These are phyloP conservation scores for Gortyna flavago DNA, from an alignment of 2,888 invertebrate species.

Conservation along the genomic window DNA sequence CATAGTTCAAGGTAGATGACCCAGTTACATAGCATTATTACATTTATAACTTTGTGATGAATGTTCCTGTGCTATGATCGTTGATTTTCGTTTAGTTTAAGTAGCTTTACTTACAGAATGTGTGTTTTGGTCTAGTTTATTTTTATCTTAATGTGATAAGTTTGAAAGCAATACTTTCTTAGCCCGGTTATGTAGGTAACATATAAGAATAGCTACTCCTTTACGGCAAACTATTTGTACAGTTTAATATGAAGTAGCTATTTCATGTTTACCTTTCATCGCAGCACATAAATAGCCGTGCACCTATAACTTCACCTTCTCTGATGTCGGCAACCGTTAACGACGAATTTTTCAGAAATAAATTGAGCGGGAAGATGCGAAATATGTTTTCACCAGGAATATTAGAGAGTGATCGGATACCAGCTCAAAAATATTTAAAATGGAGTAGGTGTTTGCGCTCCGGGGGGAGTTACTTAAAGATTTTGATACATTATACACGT, in stretches of 20 bases:
- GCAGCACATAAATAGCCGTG: constrained; percentile 32
- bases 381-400: constrained; percentile 61
- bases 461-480: constrained; percentile 52
- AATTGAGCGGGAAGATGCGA: constrained; percentile 55
- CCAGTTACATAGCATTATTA: constrained; percentile 53
- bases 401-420: constrained; percentile 58
- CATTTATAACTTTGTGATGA: constrained; percentile 41
- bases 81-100: constrained; percentile 54
- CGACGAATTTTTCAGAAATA: constrained; percentile 58
- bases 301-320: constrained; percentile 23
- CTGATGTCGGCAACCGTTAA: constrained; percentile 46
- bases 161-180: constrained; percentile 9
- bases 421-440: constrained; percentile 57
- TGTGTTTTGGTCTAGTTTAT: constrained; percentile 22
- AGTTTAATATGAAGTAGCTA: constrained; percentile 17
- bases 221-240: constrained; percentile 14
- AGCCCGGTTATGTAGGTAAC: neutral
- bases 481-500: constrained; percentile 56
- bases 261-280: constrained; percentile 22
- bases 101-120: constrained; percentile 1
- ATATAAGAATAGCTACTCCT: neutral
- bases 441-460: constrained; percentile 36
- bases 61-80: constrained; percentile 36
- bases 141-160: constrained; percentile 14
- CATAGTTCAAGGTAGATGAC: constrained; percentile 56